Base-by-base conservation (phyloP, 2,113 vertebrate genomes). In the Nothocercus nigrocapillus region DNA sequence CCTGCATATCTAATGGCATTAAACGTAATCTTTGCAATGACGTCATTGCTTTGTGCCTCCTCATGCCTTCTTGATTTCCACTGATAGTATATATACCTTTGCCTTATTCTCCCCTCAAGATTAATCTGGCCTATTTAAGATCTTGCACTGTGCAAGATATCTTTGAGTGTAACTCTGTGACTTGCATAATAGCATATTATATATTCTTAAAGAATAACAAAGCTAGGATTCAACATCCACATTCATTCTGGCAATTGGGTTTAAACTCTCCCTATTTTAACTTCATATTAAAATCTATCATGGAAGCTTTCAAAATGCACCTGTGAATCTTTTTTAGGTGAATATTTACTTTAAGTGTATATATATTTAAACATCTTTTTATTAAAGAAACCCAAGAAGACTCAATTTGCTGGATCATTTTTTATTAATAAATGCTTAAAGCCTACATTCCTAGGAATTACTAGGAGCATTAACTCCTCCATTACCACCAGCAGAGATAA, bases 261-360 rank as follows among this genome's bases (percentile, higher is more conserved):
- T 92, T 94, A 92, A 89, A 81, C 22, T 90, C 24, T 17, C 36
- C 28, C 36, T 53, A 53, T 49, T 67, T 54, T 38, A 54, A 38
- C 34, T 72, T 82, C 72, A 68, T 73, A 73, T 95, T 96, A 88
- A 93, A 94, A 89, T 45, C 73, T 92, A 74, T 84, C 93, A 90
- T 1, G 0, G 21, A 86, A 78, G 22, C 66, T 90, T 95, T 87
- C 90, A 90, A 97, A 94, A 92, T 95, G 67, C 85, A 79, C 68
- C 83, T 90, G 70, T 76, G 70, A 83, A 84, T 90, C 40, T 88
- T 66, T 90, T 90, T 84, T 27, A 15, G n/a, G n/a, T 69, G 58
- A 69, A 44, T 93, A 82, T 95, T 96, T 96, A 62, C 80, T 76
- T 85, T 22, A 10, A 14, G 73, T 82, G 66, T 85, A 91, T 96